Evolutionary conservation across 2,888 invertebrate genomes (phyloP).

Genomic region (Petrolisthes cinctipes): DNA sequence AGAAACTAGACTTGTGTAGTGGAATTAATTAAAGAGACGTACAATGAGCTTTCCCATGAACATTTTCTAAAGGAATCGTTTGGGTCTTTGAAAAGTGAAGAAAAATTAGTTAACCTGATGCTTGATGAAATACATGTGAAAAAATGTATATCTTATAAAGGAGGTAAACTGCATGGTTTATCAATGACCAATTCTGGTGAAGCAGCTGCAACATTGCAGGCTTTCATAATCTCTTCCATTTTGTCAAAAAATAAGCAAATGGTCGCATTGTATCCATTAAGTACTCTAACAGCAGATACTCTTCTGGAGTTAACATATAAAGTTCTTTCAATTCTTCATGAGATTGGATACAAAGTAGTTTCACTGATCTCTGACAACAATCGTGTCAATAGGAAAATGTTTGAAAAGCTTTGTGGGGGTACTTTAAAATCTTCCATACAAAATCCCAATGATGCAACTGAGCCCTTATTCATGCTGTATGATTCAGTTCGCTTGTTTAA

Average conservation of each 20-base stretch:
- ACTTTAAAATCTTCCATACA: neutral
- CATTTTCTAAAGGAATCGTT: neutral
- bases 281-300: neutral
- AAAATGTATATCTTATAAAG: neutral
- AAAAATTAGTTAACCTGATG: neutral
- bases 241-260: neutral
- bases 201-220: neutral
- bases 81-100: neutral
- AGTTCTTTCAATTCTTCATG: neutral
- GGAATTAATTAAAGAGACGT: neutral
- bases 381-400: neutral
- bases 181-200: neutral
- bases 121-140: neutral
- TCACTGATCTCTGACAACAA: neutral
- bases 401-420: no score
- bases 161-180: neutral
- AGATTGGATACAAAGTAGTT: neutral
- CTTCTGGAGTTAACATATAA: neutral
- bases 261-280: neutral
- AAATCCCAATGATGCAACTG: neutral
- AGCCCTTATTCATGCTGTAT: neutral
- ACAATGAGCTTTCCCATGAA: neutral
- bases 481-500: neutral
- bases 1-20: no score
- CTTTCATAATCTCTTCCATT: neutral